These are phyloP conservation scores for Scaptomyza polygonia DNA, from an alignment of 2,888 invertebrate genomes.

Conservation along the genomic window DNA sequence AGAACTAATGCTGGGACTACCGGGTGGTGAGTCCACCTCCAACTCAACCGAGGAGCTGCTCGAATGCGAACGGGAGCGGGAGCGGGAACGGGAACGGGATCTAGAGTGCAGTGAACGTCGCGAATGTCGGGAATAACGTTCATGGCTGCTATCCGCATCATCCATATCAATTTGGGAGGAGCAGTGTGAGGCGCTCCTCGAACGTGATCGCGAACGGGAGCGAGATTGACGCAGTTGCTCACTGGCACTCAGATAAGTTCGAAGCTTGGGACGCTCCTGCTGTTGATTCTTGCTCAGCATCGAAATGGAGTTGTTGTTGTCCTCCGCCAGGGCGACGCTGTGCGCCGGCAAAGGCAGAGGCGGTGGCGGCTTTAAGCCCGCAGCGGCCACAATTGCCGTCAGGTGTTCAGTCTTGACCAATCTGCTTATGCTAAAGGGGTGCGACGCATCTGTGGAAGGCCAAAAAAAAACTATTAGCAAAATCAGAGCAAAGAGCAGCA, in stretches of 20 bases:
- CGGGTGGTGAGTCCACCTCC: conserved; percentile 90
- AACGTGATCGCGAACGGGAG: conserved; percentile 73
- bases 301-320: conserved; percentile 82
- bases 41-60: conserved; percentile 88
- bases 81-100: conserved; percentile 68
- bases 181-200: conserved; percentile 78
- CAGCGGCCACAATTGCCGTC: conserved; percentile 85
- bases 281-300: conserved; percentile 83
- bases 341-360: conserved; percentile 29
- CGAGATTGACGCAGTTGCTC: conserved; percentile 72
- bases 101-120: conserved; percentile 74
- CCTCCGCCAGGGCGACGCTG: conserved; percentile 58
- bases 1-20: conserved; percentile 78
- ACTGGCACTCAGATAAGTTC: conserved; percentile 84
- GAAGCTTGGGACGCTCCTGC: conserved; percentile 86
- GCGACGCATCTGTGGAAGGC: conserved; percentile 88
- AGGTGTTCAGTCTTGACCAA: conserved; percentile 86
- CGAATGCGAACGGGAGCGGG: conserved; percentile 75
- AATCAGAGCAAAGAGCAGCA: conserved; percentile 59
- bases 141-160: conserved; percentile 70
- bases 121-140: conserved; percentile 65
- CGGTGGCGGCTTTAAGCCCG: conserved; percentile 82
- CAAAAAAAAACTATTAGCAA: conserved; percentile 44
- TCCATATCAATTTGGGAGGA: conserved; percentile 81
- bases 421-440: conserved; percentile 93